Base-by-base conservation (phyloP, 92 coral and sea anemone species). In the Hydrozoanthus gracilis region DNA sequence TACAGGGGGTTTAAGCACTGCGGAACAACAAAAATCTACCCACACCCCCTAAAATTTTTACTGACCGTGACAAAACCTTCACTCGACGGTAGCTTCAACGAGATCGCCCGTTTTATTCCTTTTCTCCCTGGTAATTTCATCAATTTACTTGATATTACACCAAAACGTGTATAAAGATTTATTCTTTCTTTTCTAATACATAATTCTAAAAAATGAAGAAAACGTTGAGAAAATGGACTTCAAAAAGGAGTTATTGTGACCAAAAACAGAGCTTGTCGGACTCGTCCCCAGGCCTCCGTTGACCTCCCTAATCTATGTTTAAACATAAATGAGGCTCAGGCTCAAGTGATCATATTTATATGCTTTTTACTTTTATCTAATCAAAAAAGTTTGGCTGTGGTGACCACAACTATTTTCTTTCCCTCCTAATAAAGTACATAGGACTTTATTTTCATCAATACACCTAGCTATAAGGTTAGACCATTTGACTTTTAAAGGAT, bases 231-330 rank as follows among this genome's bases (percentile, higher is more conserved):
- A 68, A 68, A 68, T 68, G 27, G 73, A 27, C 73, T 68, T 68
- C 73, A 48, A 68, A 66, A 39, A 66, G 71, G 71, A 66, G 44
- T 66, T 17, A 66, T 66, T 4, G 27, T 68, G n/a, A 68, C 73
- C 15, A 35, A 68, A 68, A 68, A 68, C 27, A 45, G 44, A 13
- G 73, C 46, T 68, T 68, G 49, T 68, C 48, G 16, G 73, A 68
- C 73, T 68, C 27, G 73, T 68, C 73, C 73, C 73, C 49, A 68
- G 73, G 73, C 49, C 73, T 15, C 73, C 73, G n/a, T 64, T 64
- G 70, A 64, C 70, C 70, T 64, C 70, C 70, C 70, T 64, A 64
- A 64, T n/a, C n/a, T n/a, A n/a, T n/a, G n/a, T n/a, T n/a, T n/a
- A n/a, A n/a, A n/a, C n/a, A n/a, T n/a, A n/a, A n/a, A n/a, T n/a